Percentiles rank a stretch among this genome's conserved stretches.
Conservation (phyloP, 1,140 invertebrate genomes). For the Meloidogyne exigua region DNA sequence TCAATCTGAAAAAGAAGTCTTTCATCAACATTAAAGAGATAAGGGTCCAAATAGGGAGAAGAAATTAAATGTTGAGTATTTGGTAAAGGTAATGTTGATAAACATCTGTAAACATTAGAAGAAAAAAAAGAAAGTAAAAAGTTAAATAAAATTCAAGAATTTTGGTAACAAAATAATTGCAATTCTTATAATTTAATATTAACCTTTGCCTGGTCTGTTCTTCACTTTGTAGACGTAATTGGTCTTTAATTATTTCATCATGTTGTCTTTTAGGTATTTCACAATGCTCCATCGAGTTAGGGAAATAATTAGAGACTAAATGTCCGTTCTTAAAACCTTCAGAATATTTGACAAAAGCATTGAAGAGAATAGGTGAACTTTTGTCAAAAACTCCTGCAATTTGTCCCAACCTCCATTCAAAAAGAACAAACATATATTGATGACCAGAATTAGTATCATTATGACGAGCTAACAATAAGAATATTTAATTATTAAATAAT, state of each 20-base stretch:
- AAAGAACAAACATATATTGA: constrained; percentile 42
- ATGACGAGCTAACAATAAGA: constrained; percentile 8
- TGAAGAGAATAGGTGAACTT: constrained; percentile 34
- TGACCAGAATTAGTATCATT: constrained; percentile 9
- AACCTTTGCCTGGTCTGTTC: constrained; percentile 14
- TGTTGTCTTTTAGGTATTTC: constrained; percentile 28
- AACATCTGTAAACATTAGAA: constrained; percentile 27
- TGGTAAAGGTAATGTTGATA: constrained; percentile 33
- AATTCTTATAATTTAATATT: too few species aligned
- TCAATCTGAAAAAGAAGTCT: constrained; percentile 17
- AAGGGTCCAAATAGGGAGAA: constrained; percentile 47
- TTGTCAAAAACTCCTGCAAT: constrained; percentile 36
- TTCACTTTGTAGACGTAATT: background rate
- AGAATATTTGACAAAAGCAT: constrained; percentile 36
- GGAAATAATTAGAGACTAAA: constrained; percentile 31
- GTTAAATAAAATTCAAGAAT: too few species aligned
- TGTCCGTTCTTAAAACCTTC: constrained; percentile 30
- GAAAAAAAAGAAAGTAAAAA: too few species aligned
- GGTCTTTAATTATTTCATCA: constrained; percentile 13
- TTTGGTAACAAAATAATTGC: background rate
- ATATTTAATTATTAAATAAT: constrained; percentile 4
- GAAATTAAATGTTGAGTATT: constrained; percentile 20
- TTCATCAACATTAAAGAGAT: constrained; percentile 45
- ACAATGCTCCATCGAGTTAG: constrained; percentile 49
- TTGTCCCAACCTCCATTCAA: constrained; percentile 41